Base-by-base conservation (phyloP, 2,888 invertebrate genomes). In the Lacanobia oleracea region DNA sequence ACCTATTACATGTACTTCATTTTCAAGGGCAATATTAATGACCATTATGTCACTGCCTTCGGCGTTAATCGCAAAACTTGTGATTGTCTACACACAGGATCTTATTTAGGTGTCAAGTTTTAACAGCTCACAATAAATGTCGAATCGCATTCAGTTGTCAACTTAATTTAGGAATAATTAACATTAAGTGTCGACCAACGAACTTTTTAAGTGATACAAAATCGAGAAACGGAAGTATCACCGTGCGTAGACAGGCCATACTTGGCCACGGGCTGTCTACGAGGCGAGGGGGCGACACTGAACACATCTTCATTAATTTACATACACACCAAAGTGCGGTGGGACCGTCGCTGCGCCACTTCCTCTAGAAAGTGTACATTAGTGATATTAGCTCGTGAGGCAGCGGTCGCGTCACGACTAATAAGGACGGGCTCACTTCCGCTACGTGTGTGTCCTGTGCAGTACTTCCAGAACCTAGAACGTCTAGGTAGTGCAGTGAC, bases 21-120 rank as follows among this genome's bases (percentile, higher is more conserved):
- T 91, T 92, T 93, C 94, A 94, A 94, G 93, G 94, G 92, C 93
- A 91, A 63, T 60, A 51, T 83, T 86, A 85, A 72, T 87, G 85
- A 88, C 86, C 85, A 91, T 93, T 93, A 92, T 92, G 91, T 92
- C 94, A 93, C 88, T 88, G 81, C 79, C 83, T 77, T 83, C 85
- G 82, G 77, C 77, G 84, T 83, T 77, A 76, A 53, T 56, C 33
- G 45, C 33, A 40, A 63, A 61, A 54, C 23, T 50, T 63, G 40
- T 33, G 27, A 69, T 76, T 45, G 12, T 48, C 54, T 27, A 62
- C 18, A 73, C 23, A 45, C n/a, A 45, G 18, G 23, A 23, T 14
- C 12, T 40, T 50, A 33, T n/a, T n/a, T 40, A n/a, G 23, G 18
- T 51, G 40, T 14, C 12, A 50, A 23, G 43, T 75, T 53, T 53